Evolutionary conservation across 1,140 invertebrate species (phyloP).

Genomic region (Lepeophtheirus salmonis): DNA sequence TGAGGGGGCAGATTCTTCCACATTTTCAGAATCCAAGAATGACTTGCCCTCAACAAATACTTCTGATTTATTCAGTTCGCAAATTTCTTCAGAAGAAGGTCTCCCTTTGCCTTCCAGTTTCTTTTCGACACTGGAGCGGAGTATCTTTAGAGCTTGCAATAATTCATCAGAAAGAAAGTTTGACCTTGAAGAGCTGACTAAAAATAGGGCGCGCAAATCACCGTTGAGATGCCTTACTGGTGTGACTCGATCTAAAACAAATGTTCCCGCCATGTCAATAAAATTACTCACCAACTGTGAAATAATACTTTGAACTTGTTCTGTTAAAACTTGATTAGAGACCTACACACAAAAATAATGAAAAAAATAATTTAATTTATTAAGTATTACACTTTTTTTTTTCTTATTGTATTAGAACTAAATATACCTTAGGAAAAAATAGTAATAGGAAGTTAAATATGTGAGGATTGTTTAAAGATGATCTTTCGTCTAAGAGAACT

Average conservation of each 20-base stretch:
- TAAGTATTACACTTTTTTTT: background rate
- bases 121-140: background rate
- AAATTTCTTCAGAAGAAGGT: background rate
- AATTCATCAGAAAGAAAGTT: background rate
- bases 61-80: background rate
- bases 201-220: constrained; percentile 1
- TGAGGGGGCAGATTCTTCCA: background rate
- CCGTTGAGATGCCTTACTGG: constrained; percentile 9
- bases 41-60: background rate
- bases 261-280: constrained; percentile 1
- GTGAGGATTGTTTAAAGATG: constrained; percentile 13
- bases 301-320: constrained; percentile 14
- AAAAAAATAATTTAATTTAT: too few relatives aligned
- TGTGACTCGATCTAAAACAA: background rate
- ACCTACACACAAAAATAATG: background rate
- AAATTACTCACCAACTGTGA: constrained; percentile 10
- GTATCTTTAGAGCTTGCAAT: background rate
- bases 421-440: constrained; percentile 15
- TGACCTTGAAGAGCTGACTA: constrained; percentile 3
- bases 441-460: constrained; percentile 14
- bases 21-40: background rate
- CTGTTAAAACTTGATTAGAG: constrained; percentile 12
- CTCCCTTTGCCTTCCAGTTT: background rate
- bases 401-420: background rate
- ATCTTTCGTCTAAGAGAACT: constrained; percentile 15